phyloP scores from a whole-genome alignment of 2,888 invertebrate species.

The Helleia helle region DNA sequence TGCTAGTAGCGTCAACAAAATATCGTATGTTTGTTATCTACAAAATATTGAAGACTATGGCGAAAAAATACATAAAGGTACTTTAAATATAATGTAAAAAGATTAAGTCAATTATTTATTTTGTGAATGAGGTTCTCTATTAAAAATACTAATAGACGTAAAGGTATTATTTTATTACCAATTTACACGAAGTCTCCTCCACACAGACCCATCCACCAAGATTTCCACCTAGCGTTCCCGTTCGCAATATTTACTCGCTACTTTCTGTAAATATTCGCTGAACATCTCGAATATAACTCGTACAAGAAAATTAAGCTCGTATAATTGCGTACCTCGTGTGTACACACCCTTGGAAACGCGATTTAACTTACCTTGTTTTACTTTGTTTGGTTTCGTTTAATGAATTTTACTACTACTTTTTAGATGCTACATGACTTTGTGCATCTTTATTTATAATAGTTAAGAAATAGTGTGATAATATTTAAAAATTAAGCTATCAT shows the following conservation, averaged over 20 bases:
- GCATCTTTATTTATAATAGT: too few species aligned
- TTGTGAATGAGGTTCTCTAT: too few species aligned
- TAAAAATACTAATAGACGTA: too few species aligned
- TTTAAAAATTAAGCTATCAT: too few species aligned
- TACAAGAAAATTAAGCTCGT: slow-evolving; percentile 69
- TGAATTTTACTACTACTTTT: slow-evolving; percentile 9
- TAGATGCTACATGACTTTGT: neutral
- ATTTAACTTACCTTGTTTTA: slow-evolving; percentile 19
- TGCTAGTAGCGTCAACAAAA: too few species aligned
- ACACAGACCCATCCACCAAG: slow-evolving; percentile 27
- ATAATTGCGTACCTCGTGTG: slow-evolving; percentile 56
- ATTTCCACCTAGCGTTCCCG: slow-evolving; percentile 51
- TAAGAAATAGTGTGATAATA: too few species aligned
- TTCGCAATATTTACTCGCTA: slow-evolving; percentile 67
- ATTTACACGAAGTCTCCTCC: slow-evolving; percentile 31
- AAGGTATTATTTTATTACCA: too few species aligned
- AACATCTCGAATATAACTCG: slow-evolving; percentile 56
- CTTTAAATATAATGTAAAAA: too few species aligned
- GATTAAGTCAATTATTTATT: too few species aligned
- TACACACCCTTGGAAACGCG: slow-evolving; percentile 28
- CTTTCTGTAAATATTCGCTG: slow-evolving; percentile 61
- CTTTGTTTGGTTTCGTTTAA: slow-evolving; percentile 11
- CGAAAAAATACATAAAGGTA: too few species aligned
- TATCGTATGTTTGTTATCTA: too few species aligned
- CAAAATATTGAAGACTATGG: too few species aligned